A percentile compares a stretch with the other conserved stretches of the same genome.
Conservation (phyloP, 1,140 invertebrate species). For the Leptoteleia sp. region DNA sequence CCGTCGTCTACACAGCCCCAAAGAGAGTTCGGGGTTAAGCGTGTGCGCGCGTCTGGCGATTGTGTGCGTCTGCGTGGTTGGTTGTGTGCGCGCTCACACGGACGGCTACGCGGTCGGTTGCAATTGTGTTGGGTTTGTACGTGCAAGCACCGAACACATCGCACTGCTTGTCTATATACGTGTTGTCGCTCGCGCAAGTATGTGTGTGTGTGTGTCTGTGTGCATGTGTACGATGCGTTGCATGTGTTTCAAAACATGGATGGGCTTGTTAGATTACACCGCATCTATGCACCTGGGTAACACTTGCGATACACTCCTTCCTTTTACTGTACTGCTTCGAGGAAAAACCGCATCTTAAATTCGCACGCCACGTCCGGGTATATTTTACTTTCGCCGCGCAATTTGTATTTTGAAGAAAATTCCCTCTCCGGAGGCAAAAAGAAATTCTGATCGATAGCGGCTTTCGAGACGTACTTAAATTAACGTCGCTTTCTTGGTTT, state of each 20-base stretch:
- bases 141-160: constrained; percentile 42
- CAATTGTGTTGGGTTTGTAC: constrained; percentile 52
- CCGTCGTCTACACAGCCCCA: constrained; percentile 77
- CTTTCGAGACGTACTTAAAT: constrained; percentile 8
- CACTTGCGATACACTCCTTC: constrained; percentile 58
- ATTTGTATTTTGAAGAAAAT: constrained; percentile 43
- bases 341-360: constrained; percentile 58
- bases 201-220: constrained; percentile 13
- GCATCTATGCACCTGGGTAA: constrained; percentile 66
- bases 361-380: constrained; percentile 5
- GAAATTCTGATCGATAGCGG: constrained; percentile 38
- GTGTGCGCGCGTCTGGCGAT: constrained; percentile 61
- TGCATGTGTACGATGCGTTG: constrained; percentile 21
- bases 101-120: constrained; percentile 38
- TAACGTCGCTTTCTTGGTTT: background rate
- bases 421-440: background rate
- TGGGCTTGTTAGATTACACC: constrained; percentile 68
- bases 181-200: constrained; percentile 5
- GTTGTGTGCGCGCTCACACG: constrained; percentile 46
- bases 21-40: constrained; percentile 68
- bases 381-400: constrained; percentile 34
- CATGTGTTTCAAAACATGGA: constrained; percentile 65
- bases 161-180: constrained; percentile 41
- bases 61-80: constrained; percentile 61
- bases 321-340: constrained; percentile 44